A percentile compares a stretch with the other conserved stretches of the same genome.
Conservation (phyloP, 2,888 invertebrate genomes). For the Dicyrtoma fusca region DNA sequence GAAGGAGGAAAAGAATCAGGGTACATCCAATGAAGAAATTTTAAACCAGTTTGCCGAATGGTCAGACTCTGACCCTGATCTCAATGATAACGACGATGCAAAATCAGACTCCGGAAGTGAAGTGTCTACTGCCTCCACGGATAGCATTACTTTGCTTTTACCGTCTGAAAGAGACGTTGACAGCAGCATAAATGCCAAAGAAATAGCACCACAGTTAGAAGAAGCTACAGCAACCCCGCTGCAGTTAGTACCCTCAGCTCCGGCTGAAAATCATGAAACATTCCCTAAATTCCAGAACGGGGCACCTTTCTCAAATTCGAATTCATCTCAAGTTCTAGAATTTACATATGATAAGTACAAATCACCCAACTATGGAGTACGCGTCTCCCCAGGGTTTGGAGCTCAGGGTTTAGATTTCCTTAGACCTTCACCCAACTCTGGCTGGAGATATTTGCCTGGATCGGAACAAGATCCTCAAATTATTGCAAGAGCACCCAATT, state of each 20-base stretch:
- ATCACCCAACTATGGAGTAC: constrained; percentile 42
- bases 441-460: constrained; percentile 39
- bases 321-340: constrained; percentile 12
- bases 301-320: not conserved
- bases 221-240: not conserved
- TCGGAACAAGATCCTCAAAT: constrained; percentile 37
- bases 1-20: constrained; percentile 24
- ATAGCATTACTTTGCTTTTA: constrained; percentile 37
- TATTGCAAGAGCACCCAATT: constrained; percentile 52
- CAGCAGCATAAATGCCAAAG: constrained; percentile 2
- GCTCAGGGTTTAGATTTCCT: constrained; percentile 37
- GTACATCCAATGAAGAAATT: constrained; percentile 13
- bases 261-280: not conserved
- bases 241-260: not conserved
- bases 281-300: not conserved
- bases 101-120: constrained; percentile 37
- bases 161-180: constrained; percentile 15
- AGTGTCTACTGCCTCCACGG: constrained; percentile 37
- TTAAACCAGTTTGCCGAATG: constrained; percentile 17
- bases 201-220: not conserved
- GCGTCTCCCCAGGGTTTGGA: constrained; percentile 41
- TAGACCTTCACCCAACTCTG: constrained; percentile 33
- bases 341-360: constrained; percentile 38
- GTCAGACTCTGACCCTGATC: constrained; percentile 28
- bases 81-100: constrained; percentile 22